Conservation (phyloP, 2,888 invertebrate genomes). For the Oscheius onirici region DNA sequence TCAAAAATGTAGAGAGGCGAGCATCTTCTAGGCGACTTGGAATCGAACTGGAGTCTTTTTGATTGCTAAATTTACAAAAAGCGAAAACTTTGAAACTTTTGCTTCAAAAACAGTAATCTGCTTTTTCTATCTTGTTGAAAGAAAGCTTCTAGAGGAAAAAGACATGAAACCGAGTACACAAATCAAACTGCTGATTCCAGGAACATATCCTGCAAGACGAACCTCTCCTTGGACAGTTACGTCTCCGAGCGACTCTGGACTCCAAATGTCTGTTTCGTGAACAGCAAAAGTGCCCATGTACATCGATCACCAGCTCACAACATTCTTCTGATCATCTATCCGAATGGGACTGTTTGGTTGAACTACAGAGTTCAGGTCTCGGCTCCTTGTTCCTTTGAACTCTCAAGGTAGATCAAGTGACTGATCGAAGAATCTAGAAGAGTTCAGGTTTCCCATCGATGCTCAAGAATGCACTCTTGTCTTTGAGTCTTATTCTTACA, state of each 20-base stretch:
- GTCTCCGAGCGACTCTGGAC: constrained; percentile 69
- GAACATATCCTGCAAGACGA: constrained; percentile 68
- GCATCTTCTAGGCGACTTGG: too few species aligned
- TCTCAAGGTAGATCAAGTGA: too few species aligned
- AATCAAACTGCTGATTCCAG: too few species aligned
- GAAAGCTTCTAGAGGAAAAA: too few species aligned
- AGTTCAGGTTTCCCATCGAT: constrained; percentile 68
- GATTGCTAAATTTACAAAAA: too few species aligned
- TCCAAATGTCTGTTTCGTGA: constrained; percentile 70
- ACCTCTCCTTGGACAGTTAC: constrained; percentile 69
- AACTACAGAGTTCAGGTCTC: background rate
- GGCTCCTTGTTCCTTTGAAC: constrained; percentile 23
- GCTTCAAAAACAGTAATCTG: too few species aligned
- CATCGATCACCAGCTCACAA: constrained; percentile 68
- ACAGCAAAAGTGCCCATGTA: constrained; percentile 68
- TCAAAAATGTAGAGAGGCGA: background rate
- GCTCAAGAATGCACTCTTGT: constrained; percentile 67
- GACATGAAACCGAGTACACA: too few species aligned
- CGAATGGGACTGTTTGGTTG: constrained; percentile 58
- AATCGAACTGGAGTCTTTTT: too few species aligned
- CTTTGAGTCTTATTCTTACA: constrained; percentile 71
- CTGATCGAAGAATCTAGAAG: constrained; percentile 38
- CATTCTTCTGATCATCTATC: constrained; percentile 69
- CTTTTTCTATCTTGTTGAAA: too few species aligned
- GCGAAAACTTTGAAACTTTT: too few species aligned